Evolutionary conservation across 2,797 vertebrate species (phyloP).

Genomic region (Lagorchestes hirsutus): DNA sequence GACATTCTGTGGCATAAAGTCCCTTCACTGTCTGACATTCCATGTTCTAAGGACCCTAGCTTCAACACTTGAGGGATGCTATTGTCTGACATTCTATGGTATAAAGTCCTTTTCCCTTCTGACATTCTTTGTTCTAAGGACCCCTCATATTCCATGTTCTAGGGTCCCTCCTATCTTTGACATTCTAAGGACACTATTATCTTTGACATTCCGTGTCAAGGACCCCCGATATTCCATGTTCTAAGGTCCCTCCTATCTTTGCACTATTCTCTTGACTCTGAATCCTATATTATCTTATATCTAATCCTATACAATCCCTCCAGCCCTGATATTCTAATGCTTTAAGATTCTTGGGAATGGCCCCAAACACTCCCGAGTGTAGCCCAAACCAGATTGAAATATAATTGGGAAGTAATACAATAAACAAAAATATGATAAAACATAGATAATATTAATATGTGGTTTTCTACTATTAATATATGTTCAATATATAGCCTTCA

Average conservation of each 20-base stretch:
- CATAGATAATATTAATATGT: background rate
- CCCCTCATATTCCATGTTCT: background rate
- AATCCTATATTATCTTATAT: background rate
- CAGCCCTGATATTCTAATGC: background rate
- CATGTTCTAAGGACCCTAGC: too few relatives aligned
- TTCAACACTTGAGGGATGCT: too few relatives aligned
- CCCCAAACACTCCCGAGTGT: background rate
- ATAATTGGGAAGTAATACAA: background rate
- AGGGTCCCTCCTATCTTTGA: background rate
- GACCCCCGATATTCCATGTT: too few relatives aligned
- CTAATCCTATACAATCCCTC: background rate
- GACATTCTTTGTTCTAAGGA: background rate
- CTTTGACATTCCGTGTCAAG: background rate
- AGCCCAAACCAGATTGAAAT: background rate
- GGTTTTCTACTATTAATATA: background rate
- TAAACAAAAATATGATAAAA: background rate
- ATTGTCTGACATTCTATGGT: too few relatives aligned
- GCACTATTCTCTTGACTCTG: background rate
- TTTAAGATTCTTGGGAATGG: background rate
- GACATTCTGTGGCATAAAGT: background rate
- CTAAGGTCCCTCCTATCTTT: too few relatives aligned
- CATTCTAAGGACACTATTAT: background rate
- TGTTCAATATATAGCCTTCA: background rate
- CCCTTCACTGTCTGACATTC: too few relatives aligned
- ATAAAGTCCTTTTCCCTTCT: too few relatives aligned